Evolutionary conservation across 2,888 invertebrate species (phyloP).

Genomic region (Hermaeophaga mercurialis): DNA sequence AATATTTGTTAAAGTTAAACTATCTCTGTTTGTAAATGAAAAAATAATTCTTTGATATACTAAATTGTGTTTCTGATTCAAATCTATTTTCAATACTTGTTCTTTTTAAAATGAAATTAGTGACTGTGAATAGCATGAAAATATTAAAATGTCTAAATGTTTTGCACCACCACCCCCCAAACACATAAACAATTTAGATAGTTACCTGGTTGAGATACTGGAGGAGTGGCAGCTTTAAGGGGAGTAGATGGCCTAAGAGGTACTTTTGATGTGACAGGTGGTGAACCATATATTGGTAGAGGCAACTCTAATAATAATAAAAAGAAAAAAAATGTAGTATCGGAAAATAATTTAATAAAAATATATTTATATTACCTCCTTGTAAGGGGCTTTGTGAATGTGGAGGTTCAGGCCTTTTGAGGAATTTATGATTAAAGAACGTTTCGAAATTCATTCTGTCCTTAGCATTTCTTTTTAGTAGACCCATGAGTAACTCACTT

Average conservation of each 20-base stretch:
- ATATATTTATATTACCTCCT: constrained; percentile 36
- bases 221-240: constrained; percentile 50
- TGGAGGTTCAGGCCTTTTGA: constrained; percentile 68
- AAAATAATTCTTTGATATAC: neutral
- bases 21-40: too few relatives aligned
- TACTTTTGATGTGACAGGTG: constrained; percentile 42
- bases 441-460: constrained; percentile 96
- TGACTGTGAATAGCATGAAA: constrained; percentile 10
- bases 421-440: constrained; percentile 94
- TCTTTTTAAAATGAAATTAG: neutral
- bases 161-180: constrained; percentile 4
- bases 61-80: too few relatives aligned
- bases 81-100: neutral
- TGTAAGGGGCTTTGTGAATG: constrained; percentile 56
- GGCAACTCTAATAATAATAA: constrained; percentile 46
- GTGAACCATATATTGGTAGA: constrained; percentile 51
- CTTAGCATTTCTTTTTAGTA: constrained; percentile 89
- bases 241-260: constrained; percentile 48
- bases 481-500: constrained; percentile 81
- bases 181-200: neutral
- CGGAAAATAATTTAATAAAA: neutral
- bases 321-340: neutral
- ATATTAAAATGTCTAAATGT: constrained; percentile 10
- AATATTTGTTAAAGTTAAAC: too few relatives aligned
- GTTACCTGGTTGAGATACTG: constrained; percentile 52